Evolutionary conservation across 2,888 invertebrate genomes (phyloP).

Genomic region (Byasa hedistus): DNA sequence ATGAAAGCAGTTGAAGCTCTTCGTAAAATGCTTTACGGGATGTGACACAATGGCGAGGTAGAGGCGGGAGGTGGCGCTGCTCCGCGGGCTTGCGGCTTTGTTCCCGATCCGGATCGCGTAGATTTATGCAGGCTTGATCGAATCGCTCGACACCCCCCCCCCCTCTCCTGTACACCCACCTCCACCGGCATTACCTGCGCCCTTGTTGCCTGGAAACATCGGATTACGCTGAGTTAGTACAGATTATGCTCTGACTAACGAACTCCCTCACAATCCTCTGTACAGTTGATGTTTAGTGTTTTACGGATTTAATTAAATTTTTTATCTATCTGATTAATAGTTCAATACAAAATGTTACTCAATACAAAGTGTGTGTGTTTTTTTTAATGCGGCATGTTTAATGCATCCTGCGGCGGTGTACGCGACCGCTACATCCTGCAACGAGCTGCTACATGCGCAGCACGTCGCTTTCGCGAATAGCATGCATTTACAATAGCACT

Average conservation of each 20-base stretch:
- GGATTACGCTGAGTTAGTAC: constrained; percentile 26
- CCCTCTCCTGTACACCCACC: constrained; percentile 25
- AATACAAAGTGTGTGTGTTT: no score
- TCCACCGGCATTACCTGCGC: constrained; percentile 45
- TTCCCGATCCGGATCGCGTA: constrained; percentile 73
- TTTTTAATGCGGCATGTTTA: constrained; percentile 55
- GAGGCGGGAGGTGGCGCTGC: constrained; percentile 42
- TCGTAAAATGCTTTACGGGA: constrained; percentile 17
- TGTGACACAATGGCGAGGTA: constrained; percentile 26
- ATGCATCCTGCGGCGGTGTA: constrained; percentile 46
- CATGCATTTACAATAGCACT: constrained; percentile 67
- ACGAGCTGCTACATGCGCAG: constrained; percentile 42
- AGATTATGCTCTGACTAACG: constrained; percentile 20
- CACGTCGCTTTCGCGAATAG: constrained; percentile 54
- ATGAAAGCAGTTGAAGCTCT: constrained; percentile 18
- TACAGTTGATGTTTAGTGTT: background rate
- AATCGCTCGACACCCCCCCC: constrained; percentile 44
- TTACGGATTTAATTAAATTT: background rate
- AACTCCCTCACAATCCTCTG: constrained; percentile 5
- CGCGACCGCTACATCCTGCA: background rate
- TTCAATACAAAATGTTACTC: no score
- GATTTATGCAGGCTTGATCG: constrained; percentile 77
- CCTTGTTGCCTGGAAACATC: constrained; percentile 29
- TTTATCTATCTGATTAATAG: no score
- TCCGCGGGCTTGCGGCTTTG: constrained; percentile 69